Base-by-base conservation (phyloP, 2,797 vertebrate genomes). In the Sparidentex hasta region DNA sequence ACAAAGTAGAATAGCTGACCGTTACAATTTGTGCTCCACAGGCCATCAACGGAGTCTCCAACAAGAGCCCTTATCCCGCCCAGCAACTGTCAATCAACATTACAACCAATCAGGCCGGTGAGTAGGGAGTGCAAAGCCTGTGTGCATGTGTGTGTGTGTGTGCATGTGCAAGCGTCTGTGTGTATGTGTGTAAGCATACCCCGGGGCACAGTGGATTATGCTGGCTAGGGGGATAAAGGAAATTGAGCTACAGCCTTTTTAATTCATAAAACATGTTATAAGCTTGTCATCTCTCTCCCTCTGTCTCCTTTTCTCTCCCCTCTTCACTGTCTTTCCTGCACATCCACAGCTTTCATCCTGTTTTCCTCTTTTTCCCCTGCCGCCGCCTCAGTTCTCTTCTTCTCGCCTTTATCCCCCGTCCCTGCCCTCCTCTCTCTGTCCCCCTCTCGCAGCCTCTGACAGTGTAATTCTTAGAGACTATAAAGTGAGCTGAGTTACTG, bases 91-190 rank as follows among this genome's bases (percentile, higher is more conserved):
- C 97, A 0, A 96, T 99, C 93, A 99, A 98, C 94, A 97, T 99
- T 92, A 99, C 97, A 80, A 99, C 97, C 76, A 99, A 99, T 93
- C 97, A 99, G 91, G 97, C 97, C 0, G 97, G 97, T 98, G 92
- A 93, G 93, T 90, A 29, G 38, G 43, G 61, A 59, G 65, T 11
- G 44, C 16, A 27, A 44, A 76, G n/a, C 62, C 55, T 54, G 50
- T 41, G 41, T 58, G 25, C 14, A 62, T 33, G 23, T 78, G 47
- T 63, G 66, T 73, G 65, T 47, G 7, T 65, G 51, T 71, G 68
- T 71, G 76, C 33, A 33, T 33, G 68, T 69, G 23, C 9, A n/a
- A 21, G 47, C 21, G 5, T 74, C 14, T 68, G 54, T 66, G 57
- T 54, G 0, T 76, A 55, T 80, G 78, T 85, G 88, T 84, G 73